phyloP scores from a whole-genome alignment of 37 sponge, comb jelly and placozoan species.

The Spongia lamella region DNA sequence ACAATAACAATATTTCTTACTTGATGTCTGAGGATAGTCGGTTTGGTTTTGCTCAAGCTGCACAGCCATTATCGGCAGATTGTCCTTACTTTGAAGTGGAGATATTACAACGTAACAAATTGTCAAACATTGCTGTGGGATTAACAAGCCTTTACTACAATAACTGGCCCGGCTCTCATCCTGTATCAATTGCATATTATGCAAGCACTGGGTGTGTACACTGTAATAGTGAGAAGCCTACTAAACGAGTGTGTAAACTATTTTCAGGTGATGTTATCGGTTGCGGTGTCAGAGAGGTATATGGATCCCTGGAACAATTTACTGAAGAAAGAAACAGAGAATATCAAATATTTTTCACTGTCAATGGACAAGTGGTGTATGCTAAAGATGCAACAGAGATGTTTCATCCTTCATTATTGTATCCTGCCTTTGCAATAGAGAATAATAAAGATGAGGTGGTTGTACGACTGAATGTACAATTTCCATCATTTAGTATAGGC shows the following conservation, averaged over 20 bases:
- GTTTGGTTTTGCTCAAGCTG: conserved; percentile 52
- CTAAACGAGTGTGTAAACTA: conserved; percentile 38
- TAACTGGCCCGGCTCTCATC: conserved; percentile 36
- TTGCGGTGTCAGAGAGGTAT: conserved; percentile 40
- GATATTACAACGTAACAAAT: conserved; percentile 18
- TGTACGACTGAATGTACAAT: conserved; percentile 13
- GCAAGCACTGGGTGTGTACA: conserved; percentile 48
- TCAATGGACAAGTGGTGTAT: conserved; percentile 45
- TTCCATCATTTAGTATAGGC: conserved; percentile 35
- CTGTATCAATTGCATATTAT: conserved; percentile 47
- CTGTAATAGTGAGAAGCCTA: conserved; percentile 8
- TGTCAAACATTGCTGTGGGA: conserved; percentile 64
- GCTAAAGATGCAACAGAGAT: no score
- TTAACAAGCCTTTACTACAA: conserved; percentile 39
- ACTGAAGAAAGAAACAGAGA: background rate
- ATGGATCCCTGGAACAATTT: background rate
- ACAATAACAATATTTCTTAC: conserved; percentile 13
- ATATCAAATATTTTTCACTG: conserved; percentile 53
- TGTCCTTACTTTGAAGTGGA: conserved; percentile 70
- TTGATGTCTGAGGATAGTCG: background rate
- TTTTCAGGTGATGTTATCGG: conserved; percentile 59
- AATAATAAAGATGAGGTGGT: conserved; percentile 32
- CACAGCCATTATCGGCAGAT: conserved; percentile 38
- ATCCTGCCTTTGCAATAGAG: conserved; percentile 62
- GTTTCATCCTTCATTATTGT: conserved; percentile 1